Evolutionary conservation across 2,113 vertebrate genomes (phyloP).

Genomic region (Climacteris rufus): DNA sequence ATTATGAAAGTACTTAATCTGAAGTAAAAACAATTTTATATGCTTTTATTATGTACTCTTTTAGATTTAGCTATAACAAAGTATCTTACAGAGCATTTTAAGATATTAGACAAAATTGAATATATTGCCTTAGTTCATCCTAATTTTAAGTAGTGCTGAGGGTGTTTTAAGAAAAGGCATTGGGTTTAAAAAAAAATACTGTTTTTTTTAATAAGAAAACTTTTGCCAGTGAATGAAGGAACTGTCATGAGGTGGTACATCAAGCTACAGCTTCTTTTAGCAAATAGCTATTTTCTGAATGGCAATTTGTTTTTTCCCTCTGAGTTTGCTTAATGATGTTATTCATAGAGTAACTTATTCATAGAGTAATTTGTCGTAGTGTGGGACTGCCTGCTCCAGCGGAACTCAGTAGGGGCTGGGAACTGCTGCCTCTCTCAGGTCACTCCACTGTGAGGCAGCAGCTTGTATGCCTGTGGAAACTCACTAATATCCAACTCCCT

Average conservation of each 20-base stretch:
- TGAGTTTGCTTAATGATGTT: constrained; percentile 43
- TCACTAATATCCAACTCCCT: accelerated
- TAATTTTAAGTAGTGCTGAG: neutral
- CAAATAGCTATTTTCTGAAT: constrained; percentile 9
- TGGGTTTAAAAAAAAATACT: neutral
- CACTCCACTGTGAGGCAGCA: constrained; percentile 6
- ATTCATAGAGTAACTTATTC: constrained; percentile 49
- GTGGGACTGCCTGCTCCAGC: neutral
- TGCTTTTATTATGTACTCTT: neutral
- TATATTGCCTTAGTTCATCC: neutral
- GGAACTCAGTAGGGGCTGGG: constrained; percentile 2
- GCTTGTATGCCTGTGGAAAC: neutral
- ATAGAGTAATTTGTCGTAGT: constrained; percentile 19
- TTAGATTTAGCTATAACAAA: neutral
- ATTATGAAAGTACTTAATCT: constrained; percentile 50
- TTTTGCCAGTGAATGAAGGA: neutral
- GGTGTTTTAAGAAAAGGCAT: neutral
- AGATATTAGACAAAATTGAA: constrained; percentile 1
- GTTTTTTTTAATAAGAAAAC: neutral
- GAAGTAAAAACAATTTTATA: constrained; percentile 4
- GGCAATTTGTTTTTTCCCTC: constrained; percentile 16
- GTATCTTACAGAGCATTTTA: neutral
- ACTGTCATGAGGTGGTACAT: neutral
- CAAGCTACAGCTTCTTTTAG: neutral
- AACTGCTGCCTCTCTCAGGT: constrained; percentile 1